A percentile compares a stretch with the other conserved stretches of the same genome.
Conservation (phyloP, 2,888 invertebrate species). For the Cremastinae sp. region DNA sequence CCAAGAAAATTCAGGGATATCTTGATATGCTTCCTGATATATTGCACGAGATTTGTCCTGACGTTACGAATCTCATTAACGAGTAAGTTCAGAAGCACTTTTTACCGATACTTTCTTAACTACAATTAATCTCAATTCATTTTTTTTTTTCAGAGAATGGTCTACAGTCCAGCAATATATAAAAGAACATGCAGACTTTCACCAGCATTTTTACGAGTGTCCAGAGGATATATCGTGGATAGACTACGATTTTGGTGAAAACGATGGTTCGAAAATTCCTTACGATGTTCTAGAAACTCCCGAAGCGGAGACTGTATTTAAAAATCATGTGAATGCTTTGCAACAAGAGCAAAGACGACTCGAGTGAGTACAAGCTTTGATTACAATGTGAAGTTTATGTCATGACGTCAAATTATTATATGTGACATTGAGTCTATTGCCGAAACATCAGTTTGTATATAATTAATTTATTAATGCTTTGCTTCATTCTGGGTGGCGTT, state of each 20-base stretch:
- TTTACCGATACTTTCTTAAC: slow-evolving; percentile 76
- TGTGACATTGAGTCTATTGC: no score
- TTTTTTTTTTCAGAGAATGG: slow-evolving; percentile 90
- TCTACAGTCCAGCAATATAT: slow-evolving; percentile 91
- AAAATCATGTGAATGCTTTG: slow-evolving; percentile 93
- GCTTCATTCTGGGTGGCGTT: slow-evolving; percentile 80
- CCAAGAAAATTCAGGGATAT: slow-evolving; percentile 88
- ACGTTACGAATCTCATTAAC: slow-evolving; percentile 82
- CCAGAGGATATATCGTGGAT: slow-evolving; percentile 90
- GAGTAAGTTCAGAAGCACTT: slow-evolving; percentile 71
- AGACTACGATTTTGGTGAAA: slow-evolving; percentile 86
- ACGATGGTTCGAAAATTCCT: slow-evolving; percentile 91
- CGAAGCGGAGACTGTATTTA: slow-evolving; percentile 95
- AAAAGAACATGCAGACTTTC: slow-evolving; percentile 95
- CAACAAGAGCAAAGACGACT: slow-evolving; percentile 95
- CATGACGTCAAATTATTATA: no score
- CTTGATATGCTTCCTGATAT: slow-evolving; percentile 89
- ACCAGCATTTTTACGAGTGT: slow-evolving; percentile 94
- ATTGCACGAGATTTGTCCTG: slow-evolving; percentile 89
- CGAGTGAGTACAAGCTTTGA: slow-evolving; percentile 86
- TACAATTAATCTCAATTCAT: slow-evolving; percentile 8
- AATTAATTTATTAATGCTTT: slow-evolving; percentile 75
- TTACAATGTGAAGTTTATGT: slow-evolving; percentile 4
- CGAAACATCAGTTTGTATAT: slow-evolving; percentile 17
- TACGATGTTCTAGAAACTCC: slow-evolving; percentile 94